Conservation (phyloP, 2,888 invertebrate genomes). For the Ornithoptera priamus region DNA sequence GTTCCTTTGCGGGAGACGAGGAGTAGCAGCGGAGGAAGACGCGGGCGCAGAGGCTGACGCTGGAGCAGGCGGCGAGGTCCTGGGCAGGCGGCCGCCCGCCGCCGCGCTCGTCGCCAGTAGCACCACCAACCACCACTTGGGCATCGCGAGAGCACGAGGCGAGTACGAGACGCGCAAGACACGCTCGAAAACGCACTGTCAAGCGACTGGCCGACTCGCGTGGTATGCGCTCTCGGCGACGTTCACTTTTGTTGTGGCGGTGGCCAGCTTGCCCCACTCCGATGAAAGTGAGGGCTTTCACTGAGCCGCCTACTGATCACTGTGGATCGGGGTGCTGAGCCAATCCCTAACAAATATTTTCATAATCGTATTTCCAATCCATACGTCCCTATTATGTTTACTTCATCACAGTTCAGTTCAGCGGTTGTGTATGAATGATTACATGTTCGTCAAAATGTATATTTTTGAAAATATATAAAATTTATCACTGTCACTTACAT, state of each 20-base stretch:
- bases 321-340: slow-evolving; percentile 19
- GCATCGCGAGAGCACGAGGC: slow-evolving; percentile 59
- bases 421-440: slow-evolving; percentile 2
- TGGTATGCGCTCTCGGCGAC: slow-evolving; percentile 59
- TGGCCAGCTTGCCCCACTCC: slow-evolving; percentile 60
- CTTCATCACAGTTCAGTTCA: not conserved
- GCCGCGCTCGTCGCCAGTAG: slow-evolving; percentile 61
- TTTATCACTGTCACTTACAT: not conserved
- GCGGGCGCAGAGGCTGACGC: slow-evolving; percentile 77
- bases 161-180: slow-evolving; percentile 56
- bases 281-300: slow-evolving; percentile 77
- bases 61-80: slow-evolving; percentile 71
- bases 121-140: slow-evolving; percentile 69
- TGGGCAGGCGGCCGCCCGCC: slow-evolving; percentile 68
- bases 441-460: not conserved
- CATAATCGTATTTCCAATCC: slow-evolving; percentile 14
- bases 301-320: slow-evolving; percentile 45
- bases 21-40: slow-evolving; percentile 80
- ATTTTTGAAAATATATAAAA: not conserved
- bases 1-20: slow-evolving; percentile 68
- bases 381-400: slow-evolving; percentile 10
- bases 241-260: slow-evolving; percentile 70
- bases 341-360: slow-evolving; percentile 20
- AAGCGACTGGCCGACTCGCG: slow-evolving; percentile 56
- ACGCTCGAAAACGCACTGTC: slow-evolving; percentile 62